Percentiles rank a stretch among this genome's conserved stretches.
phyloP scores from a whole-genome alignment of 2,113 vertebrate species.

The Pygoscelis adeliae region DNA sequence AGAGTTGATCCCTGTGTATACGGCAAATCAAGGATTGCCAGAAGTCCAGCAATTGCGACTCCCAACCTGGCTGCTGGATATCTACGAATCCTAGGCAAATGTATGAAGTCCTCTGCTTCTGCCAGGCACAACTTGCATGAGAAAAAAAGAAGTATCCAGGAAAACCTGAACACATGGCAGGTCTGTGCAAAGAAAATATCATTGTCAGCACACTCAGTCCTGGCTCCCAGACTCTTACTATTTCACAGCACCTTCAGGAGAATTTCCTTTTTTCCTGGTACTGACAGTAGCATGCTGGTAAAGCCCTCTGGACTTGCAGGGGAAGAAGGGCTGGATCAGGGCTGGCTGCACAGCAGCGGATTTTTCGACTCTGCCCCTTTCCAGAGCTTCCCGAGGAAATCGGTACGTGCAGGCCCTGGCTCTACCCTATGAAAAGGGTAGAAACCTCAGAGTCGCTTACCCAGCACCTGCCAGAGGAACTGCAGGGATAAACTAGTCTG shows the following conservation, averaged over 20 bases:
- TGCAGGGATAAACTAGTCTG: conserved; percentile 25
- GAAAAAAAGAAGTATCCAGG: neutral
- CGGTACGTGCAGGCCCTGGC: neutral
- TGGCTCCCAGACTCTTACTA: neutral
- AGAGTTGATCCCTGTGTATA: neutral
- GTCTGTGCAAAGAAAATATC: neutral
- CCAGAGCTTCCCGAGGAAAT: neutral
- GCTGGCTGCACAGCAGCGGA: neutral
- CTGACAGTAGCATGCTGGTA: neutral
- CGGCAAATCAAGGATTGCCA: neutral
- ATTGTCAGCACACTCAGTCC: neutral
- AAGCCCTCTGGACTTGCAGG: neutral
- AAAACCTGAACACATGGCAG: neutral
- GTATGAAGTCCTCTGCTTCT: neutral
- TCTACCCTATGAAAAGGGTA: neutral
- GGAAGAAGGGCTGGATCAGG: neutral
- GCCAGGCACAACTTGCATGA: neutral
- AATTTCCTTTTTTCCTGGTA: neutral
- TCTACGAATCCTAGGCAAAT: neutral
- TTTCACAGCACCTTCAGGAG: neutral
- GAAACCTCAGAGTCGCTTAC: neutral
- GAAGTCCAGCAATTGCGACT: neutral
- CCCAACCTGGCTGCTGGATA: neutral
- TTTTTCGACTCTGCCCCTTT: neutral
- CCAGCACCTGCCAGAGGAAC: neutral